Conservation (phyloP, 1,140 invertebrate genomes). For the Lethrus apterus region DNA sequence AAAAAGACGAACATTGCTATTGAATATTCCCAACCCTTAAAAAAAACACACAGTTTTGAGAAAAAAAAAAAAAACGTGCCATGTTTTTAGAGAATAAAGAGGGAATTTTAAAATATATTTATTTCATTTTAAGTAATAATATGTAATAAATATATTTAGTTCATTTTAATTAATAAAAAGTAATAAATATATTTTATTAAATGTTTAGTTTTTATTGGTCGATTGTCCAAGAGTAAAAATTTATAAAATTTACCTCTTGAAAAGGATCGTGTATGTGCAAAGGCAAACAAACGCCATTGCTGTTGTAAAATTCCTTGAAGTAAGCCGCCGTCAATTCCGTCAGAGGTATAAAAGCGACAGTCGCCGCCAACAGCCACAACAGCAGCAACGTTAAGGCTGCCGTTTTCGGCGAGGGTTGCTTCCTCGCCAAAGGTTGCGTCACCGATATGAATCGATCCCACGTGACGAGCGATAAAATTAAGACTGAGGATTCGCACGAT, state of each 20-base stretch:
- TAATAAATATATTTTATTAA: too few relatives aligned
- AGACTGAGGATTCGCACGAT: conserved; percentile 57
- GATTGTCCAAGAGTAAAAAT: too few relatives aligned
- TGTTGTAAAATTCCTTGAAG: conserved; percentile 52
- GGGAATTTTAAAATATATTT: too few relatives aligned
- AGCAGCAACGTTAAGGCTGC: conserved; percentile 41
- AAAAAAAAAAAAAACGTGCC: too few relatives aligned
- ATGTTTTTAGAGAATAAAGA: too few relatives aligned
- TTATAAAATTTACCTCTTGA: conserved; percentile 44
- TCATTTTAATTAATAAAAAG: too few relatives aligned
- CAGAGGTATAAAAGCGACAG: conserved; percentile 48
- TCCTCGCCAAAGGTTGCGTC: conserved; percentile 47
- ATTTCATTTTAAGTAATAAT: too few relatives aligned
- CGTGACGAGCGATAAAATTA: conserved; percentile 56
- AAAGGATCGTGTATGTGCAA: conserved; percentile 57
- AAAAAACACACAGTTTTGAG: too few relatives aligned
- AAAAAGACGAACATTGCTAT: conserved; percentile 50
- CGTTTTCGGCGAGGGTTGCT: conserved; percentile 35
- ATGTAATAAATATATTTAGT: too few relatives aligned
- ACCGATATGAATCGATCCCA: conserved; percentile 57
- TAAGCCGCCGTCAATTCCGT: conserved; percentile 36
- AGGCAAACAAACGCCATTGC: conserved; percentile 55
- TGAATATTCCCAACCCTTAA: conserved; percentile 56
- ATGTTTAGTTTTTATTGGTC: too few relatives aligned
- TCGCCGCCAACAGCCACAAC: conserved; percentile 48